A percentile compares a stretch with the other conserved stretches of the same genome.
Evolutionary conservation across 2,888 invertebrate genomes (phyloP).

Genomic region (Sepiola atlantica): DNA sequence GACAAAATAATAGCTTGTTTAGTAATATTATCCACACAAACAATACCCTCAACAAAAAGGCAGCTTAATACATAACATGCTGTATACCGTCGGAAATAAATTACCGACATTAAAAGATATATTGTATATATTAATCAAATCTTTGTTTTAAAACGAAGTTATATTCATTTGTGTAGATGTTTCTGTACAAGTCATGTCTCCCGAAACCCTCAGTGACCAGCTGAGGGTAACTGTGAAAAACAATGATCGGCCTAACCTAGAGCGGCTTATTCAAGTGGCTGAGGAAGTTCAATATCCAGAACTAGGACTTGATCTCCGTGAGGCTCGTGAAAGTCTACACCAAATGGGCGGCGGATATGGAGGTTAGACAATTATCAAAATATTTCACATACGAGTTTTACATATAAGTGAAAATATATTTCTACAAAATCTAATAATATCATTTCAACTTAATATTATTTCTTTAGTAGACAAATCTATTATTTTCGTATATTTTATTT

Average conservation of each 20-base stretch:
- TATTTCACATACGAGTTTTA: not conserved
- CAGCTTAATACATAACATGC: no score
- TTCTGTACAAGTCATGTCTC: not conserved
- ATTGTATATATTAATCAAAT: no score
- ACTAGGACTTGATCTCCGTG: not conserved
- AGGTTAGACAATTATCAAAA: not conserved
- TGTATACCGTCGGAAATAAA: no score
- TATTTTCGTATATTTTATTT: not conserved
- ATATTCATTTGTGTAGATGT: not conserved
- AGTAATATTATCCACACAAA: no score
- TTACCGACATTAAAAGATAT: no score
- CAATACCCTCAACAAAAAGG: no score
- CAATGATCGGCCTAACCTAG: not conserved
- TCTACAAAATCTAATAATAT: not conserved
- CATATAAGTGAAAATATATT: no score
- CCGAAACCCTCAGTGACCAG: not conserved
- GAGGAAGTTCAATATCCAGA: conserved; percentile 10
- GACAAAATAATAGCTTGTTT: no score
- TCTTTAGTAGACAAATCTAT: no score
- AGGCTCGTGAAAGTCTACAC: not conserved
- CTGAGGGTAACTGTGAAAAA: not conserved
- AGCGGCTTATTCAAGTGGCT: not conserved
- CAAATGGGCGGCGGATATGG: conserved; percentile 34
- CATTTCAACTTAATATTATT: no score
- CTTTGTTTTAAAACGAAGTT: not conserved